A percentile compares a stretch with the other conserved stretches of the same genome.
Evolutionary conservation across 2,888 invertebrate genomes (phyloP).

Genomic region (Plemyria rubiginata): DNA sequence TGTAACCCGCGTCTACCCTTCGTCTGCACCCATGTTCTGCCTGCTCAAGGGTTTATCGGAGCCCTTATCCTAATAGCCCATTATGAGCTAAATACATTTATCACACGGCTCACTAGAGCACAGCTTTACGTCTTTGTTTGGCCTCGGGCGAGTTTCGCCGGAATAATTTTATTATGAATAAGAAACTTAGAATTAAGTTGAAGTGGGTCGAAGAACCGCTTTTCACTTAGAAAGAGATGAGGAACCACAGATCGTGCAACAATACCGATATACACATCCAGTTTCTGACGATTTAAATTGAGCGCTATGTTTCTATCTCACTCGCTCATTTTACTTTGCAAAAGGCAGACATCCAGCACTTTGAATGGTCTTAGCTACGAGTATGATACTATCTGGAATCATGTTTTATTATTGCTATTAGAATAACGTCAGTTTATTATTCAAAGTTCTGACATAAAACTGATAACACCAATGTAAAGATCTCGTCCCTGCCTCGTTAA

Average conservation of each 20-base stretch:
- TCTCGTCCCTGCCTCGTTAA: not conserved
- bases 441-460: not conserved
- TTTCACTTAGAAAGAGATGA: not conserved
- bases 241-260: not conserved
- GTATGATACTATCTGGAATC: not conserved
- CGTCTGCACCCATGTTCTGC: not conserved
- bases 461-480: not conserved
- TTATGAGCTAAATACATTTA: slow-evolving; percentile 9
- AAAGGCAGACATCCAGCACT: not conserved
- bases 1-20: not conserved
- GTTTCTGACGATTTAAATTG: no score
- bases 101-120: slow-evolving; percentile 16
- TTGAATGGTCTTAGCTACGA: not conserved
- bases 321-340: not conserved
- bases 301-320: no score
- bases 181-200: not conserved
- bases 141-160: slow-evolving; percentile 3
- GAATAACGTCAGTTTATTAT: not conserved
- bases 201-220: slow-evolving; percentile 4
- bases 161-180: slow-evolving; percentile 2
- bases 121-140: slow-evolving; percentile 13
- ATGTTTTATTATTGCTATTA: not conserved
- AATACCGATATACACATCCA: not conserved
- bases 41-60: not conserved
- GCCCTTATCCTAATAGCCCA: slow-evolving; percentile 5